Base-by-base conservation (phyloP, 1,140 invertebrate genomes). In the Alviniconcha marisindica region DNA sequence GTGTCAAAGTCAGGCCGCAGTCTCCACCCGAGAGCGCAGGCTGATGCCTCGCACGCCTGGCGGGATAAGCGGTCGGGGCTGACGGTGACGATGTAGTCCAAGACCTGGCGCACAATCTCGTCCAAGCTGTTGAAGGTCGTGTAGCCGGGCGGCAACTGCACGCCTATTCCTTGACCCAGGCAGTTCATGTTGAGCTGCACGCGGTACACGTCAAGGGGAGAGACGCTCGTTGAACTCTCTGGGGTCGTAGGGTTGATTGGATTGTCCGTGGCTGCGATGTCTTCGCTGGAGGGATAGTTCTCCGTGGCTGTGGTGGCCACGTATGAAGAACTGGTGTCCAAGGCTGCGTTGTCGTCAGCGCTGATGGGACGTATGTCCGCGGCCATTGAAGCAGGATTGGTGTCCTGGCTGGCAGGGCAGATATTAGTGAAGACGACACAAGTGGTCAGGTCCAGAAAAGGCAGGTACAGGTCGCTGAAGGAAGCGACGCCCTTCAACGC, bases 111-210 rank as follows among this genome's bases (percentile, higher is more conserved):
- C 1, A 78, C 28, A 51, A 78, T 15, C 3, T 60, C 77, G 33
- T 38, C 77, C 33, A 78, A n/a, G 77, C 31, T 60, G 31, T 78
- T 33, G 48, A 54, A 78, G 51, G 12, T 56, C 54, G 33, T 56
- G 2, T 78, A 38, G 10, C 28, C 56, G 28, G 36, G 77, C 28
- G 48, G 44, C n/a, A n/a, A n/a, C 10, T 24, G 5, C 5, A 60
- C 31, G 33, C 21, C 54, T 18, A 56, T 7, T 4, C 42, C 28
- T 18, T 78, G 51, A n/a, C 28, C 21, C 24, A 18, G 1, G 10
- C 36, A 40, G 33, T 78, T 78, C 77, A 78, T 78, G 51, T 78
- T 78, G 51, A 78, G 21, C 24, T n/a, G 33, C 0, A 78, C 51
- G 36, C 54, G 48, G 56, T 38, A 78, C 28, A 78, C 51, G 36